Conservation (phyloP, 2,797 vertebrate genomes). For the Tapera naevia region DNA sequence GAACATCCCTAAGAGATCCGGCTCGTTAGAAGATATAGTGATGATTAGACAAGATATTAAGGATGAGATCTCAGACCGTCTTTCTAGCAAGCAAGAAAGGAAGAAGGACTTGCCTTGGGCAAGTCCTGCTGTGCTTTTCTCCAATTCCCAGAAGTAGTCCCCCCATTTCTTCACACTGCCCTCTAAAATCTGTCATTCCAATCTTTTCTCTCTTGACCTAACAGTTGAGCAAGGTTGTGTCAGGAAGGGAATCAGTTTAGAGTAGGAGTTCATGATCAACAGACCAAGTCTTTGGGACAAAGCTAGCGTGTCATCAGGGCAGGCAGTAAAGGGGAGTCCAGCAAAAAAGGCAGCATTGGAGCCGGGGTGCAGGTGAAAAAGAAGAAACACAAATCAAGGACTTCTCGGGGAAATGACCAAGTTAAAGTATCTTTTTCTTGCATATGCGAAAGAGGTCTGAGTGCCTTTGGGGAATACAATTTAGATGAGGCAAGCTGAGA, state of each 20-base stretch:
- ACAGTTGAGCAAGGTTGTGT: background rate
- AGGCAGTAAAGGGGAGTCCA: background rate
- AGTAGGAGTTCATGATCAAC: rapidly evolving
- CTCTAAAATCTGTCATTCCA: background rate
- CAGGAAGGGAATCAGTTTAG: background rate
- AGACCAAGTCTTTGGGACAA: background rate
- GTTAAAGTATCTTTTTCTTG: background rate
- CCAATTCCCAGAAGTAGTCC: background rate
- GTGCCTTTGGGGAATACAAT: background rate
- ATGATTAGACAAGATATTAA: background rate
- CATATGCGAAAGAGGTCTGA: background rate
- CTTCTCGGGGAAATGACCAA: background rate
- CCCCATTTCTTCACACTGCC: background rate
- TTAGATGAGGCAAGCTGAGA: background rate
- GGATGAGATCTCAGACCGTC: background rate
- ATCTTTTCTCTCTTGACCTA: background rate
- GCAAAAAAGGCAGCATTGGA: background rate
- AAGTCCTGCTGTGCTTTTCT: background rate
- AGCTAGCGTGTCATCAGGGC: rapidly evolving
- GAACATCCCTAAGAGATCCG: background rate
- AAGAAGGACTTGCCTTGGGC: background rate
- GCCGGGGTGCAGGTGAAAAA: background rate
- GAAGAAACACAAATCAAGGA: background rate
- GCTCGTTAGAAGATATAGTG: background rate
- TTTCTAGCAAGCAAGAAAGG: background rate